Evolutionary conservation across 2,888 invertebrate genomes (phyloP), one percentile per base, ranked within the genome.

Genomic region (Stomorhina lunata): DNA sequence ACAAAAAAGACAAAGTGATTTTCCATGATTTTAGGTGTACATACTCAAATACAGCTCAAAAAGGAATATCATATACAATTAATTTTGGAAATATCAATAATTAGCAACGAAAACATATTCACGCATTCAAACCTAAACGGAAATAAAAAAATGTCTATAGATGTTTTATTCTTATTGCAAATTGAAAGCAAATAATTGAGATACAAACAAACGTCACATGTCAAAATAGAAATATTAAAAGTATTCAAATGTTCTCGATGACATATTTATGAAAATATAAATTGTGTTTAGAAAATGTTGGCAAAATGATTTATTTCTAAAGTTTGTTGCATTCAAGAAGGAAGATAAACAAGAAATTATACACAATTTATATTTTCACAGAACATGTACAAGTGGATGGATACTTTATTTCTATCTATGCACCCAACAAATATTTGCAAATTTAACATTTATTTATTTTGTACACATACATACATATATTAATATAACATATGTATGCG

Each of bases 341-440:
- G n/a, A 32, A 69, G 17, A 32, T 57, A 69, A 57, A 69, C 57
- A 69, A 32, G 9, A 20, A 48, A 43, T 57, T 37, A 25, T 9
- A 63, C n/a, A n/a, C n/a, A n/a, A 63, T 63, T 61, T 27, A 10
- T 37, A 34, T 43, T 40, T 65, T 17, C 34, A 10, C 32, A 34
- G 12, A 6, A 10, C 5, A 22, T 34, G 12, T 57, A 20, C n/a
- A n/a, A n/a, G n/a, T n/a, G n/a, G n/a, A n/a, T n/a, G n/a, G n/a
- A n/a, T n/a, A n/a, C n/a, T n/a, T n/a, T n/a, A n/a, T n/a, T n/a
- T n/a, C n/a, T n/a, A n/a, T n/a, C n/a, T n/a, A n/a, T n/a, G n/a
- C n/a, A n/a, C n/a, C n/a, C n/a, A n/a, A n/a, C n/a, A n/a, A n/a
- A n/a, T n/a, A n/a, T n/a, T n/a, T n/a, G n/a, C n/a, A n/a, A n/a